Conservation (phyloP, 2,113 vertebrate species). For the Actinemys pallida region DNA sequence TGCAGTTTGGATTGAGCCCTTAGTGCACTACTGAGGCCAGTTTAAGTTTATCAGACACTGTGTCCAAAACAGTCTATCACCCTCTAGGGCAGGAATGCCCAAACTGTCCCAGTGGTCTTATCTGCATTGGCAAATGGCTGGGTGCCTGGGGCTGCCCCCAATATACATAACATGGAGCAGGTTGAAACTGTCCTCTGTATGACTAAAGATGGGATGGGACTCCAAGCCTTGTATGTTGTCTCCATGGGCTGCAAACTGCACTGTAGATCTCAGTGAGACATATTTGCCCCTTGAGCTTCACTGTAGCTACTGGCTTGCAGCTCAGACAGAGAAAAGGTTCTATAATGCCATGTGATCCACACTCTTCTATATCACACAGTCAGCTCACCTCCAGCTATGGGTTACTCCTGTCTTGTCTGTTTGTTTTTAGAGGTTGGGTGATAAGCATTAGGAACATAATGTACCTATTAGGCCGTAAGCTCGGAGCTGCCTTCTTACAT, state of each 20-base stretch:
- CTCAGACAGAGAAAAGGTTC: background rate
- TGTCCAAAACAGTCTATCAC: slow-evolving; percentile 46
- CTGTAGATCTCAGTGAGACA: background rate
- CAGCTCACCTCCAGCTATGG: background rate
- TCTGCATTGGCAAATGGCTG: background rate
- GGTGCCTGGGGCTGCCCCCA: background rate
- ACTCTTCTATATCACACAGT: rapidly evolving
- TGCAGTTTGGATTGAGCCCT: background rate
- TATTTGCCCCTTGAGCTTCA: background rate
- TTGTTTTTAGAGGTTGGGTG: background rate
- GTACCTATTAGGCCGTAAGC: background rate
- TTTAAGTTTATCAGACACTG: slow-evolving; percentile 47
- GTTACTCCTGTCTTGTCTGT: rapidly evolving
- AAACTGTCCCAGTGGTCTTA: rapidly evolving
- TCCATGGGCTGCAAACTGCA: rapidly evolving
- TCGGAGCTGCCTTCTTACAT: background rate
- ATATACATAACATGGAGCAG: background rate
- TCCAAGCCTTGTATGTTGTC: background rate
- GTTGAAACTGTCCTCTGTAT: background rate
- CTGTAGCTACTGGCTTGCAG: rapidly evolving
- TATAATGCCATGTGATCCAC: background rate
- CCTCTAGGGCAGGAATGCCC: background rate
- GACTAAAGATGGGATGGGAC: background rate
- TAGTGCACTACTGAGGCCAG: slow-evolving; percentile 12
- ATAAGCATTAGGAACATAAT: slow-evolving; percentile 1